phyloP scores from a whole-genome alignment of 2,797 vertebrate genomes.

The Vultur gryphus region DNA sequence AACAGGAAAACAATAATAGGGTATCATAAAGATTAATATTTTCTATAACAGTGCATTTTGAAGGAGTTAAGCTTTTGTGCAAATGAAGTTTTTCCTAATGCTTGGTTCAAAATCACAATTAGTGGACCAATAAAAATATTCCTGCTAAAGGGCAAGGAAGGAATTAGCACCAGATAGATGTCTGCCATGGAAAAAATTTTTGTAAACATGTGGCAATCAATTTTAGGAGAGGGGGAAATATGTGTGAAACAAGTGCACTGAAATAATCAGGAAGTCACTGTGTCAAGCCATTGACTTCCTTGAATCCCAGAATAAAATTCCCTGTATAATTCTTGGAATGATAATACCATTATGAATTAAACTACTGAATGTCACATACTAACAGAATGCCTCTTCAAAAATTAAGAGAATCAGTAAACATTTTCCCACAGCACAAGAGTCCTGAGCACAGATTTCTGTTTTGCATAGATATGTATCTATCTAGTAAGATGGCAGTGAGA shows the following conservation, averaged over 20 bases:
- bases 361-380: not conserved
- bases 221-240: not conserved
- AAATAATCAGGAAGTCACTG: not conserved
- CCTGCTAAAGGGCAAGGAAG: not conserved
- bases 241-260: not conserved
- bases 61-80: not conserved
- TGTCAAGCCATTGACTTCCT: not conserved
- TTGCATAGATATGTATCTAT: not conserved
- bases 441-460: not conserved
- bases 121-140: not conserved
- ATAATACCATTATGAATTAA: not conserved
- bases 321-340: not conserved
- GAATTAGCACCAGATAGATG: not conserved
- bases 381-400: not conserved
- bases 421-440: accelerated
- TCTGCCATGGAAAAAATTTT: not conserved
- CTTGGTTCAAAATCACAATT: not conserved
- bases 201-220: not conserved
- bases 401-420: not conserved
- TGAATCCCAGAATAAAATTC: not conserved
- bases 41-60: not conserved
- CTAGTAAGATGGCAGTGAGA: not conserved
- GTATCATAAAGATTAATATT: not conserved
- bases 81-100: not conserved
- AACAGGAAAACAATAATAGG: not conserved